Percentiles rank a stretch among this genome's conserved stretches.
These are phyloP conservation scores for Dicaeum eximium DNA, from an alignment of 2,113 vertebrate genomes.

Conservation along the genomic window DNA sequence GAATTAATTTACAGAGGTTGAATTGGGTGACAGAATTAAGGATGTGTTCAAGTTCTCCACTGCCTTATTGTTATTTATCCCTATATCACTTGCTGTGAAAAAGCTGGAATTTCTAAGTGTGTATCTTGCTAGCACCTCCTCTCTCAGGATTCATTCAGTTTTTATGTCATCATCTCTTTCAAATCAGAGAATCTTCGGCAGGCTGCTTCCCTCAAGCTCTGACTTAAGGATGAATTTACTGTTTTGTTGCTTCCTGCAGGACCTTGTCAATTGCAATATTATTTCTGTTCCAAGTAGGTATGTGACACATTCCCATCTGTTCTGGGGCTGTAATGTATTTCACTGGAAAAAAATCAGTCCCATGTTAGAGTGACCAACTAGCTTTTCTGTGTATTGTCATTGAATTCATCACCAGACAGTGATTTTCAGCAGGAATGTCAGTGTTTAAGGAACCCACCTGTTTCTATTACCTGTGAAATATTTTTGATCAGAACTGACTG, in stretches of 20 bases:
- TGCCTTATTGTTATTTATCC: background rate
- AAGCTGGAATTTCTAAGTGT: background rate
- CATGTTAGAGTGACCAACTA: background rate
- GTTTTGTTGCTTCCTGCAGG: slow-evolving; percentile 64
- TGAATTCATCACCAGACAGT: background rate
- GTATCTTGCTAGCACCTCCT: background rate
- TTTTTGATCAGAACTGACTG: background rate
- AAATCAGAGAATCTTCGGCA: background rate
- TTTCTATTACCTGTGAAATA: background rate
- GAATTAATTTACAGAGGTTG: background rate
- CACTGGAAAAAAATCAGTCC: background rate
- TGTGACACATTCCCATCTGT: background rate
- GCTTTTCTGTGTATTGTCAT: background rate
- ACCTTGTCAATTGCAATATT: slow-evolving; percentile 82
- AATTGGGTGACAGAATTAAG: background rate
- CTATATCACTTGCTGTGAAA: background rate
- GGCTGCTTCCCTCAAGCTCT: background rate
- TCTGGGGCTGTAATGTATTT: background rate
- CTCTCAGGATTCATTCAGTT: background rate
- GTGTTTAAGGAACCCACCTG: background rate
- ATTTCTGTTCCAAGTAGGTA: slow-evolving; percentile 80
- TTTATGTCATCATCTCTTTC: too few relatives aligned
- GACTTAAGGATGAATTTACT: background rate
- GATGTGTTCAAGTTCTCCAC: background rate
- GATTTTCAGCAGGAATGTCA: background rate